These are phyloP conservation scores for Ischnura elegans DNA, from an alignment of 2,888 invertebrate species.

Conservation along the genomic window DNA sequence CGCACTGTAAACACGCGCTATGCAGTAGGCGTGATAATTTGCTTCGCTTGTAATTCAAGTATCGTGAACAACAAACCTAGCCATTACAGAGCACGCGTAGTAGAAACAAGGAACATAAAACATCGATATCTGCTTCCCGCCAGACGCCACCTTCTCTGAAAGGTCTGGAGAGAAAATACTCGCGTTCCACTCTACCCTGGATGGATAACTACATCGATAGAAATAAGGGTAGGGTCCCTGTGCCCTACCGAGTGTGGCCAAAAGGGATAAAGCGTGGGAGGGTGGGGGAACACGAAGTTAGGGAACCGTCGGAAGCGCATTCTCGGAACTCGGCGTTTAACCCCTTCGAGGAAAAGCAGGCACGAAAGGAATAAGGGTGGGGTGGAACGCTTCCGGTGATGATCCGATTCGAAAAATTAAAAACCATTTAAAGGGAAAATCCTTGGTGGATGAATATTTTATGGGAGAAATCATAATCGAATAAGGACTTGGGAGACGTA, in stretches of 20 bases:
- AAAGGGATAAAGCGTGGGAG: neutral
- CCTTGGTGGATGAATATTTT: too few relatives aligned
- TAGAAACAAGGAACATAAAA: too few relatives aligned
- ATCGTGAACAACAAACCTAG: too few relatives aligned
- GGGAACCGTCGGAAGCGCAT: neutral
- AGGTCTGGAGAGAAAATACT: neutral
- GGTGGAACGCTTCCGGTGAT: neutral
- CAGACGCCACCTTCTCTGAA: neutral
- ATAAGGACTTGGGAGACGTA: too few relatives aligned
- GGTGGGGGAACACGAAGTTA: neutral
- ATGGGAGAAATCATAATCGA: too few relatives aligned
- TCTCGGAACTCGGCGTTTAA: conserved; percentile 15
- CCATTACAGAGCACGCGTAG: too few relatives aligned
- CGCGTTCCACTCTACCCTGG: neutral
- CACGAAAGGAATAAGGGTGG: neutral
- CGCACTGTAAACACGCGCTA: too few relatives aligned
- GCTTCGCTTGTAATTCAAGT: too few relatives aligned
- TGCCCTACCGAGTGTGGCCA: neutral
- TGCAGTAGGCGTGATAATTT: too few relatives aligned
- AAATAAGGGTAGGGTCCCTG: neutral
- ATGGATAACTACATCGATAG: conserved; percentile 8
- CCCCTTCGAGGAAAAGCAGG: neutral
- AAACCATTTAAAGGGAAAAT: neutral
- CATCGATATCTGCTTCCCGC: neutral
- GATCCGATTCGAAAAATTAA: neutral